Evolutionary conservation across 2,113 vertebrate genomes (phyloP).

Genomic region (Pedionomus torquatus): DNA sequence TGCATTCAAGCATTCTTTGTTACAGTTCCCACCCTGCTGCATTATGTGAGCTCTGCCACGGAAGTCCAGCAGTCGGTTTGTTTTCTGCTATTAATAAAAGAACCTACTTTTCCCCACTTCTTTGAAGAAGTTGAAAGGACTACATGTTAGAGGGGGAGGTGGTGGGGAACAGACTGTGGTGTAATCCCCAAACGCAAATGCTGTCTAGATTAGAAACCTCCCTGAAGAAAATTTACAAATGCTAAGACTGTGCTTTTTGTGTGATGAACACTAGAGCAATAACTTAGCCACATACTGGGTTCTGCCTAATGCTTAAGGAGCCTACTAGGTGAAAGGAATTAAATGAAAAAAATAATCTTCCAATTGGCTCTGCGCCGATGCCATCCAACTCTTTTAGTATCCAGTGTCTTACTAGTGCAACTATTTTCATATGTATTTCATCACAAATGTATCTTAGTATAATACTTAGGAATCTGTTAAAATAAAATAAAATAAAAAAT

Average conservation of each 20-base stretch:
- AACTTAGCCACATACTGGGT: constrained; percentile 58
- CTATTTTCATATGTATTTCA: constrained; percentile 41
- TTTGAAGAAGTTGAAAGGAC: constrained; percentile 83
- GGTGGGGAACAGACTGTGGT: constrained; percentile 70
- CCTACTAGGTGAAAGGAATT: constrained; percentile 54
- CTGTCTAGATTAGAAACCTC: constrained; percentile 76
- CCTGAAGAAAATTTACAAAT: constrained; percentile 73
- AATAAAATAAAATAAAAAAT: background rate
- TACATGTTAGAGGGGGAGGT: constrained; percentile 75
- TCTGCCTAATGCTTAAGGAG: constrained; percentile 37
- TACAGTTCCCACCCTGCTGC: constrained; percentile 72
- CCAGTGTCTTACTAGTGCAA: background rate
- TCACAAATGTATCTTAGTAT: constrained; percentile 6
- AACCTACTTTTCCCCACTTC: constrained; percentile 70
- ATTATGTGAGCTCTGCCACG: constrained; percentile 78
- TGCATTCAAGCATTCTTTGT: constrained; percentile 83
- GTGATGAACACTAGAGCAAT: constrained; percentile 61
- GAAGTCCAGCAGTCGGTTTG: constrained; percentile 82
- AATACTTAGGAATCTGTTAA: constrained; percentile 34
- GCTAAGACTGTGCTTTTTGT: constrained; percentile 68
- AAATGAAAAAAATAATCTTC: constrained; percentile 25
- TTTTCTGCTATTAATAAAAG: constrained; percentile 84
- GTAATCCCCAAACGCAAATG: constrained; percentile 76
- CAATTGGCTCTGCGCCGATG: constrained; percentile 25
- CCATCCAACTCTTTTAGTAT: constrained; percentile 7